These are phyloP conservation scores for Poliocrania exsul DNA, from an alignment of 2,797 vertebrate species.

Conservation along the genomic window DNA sequence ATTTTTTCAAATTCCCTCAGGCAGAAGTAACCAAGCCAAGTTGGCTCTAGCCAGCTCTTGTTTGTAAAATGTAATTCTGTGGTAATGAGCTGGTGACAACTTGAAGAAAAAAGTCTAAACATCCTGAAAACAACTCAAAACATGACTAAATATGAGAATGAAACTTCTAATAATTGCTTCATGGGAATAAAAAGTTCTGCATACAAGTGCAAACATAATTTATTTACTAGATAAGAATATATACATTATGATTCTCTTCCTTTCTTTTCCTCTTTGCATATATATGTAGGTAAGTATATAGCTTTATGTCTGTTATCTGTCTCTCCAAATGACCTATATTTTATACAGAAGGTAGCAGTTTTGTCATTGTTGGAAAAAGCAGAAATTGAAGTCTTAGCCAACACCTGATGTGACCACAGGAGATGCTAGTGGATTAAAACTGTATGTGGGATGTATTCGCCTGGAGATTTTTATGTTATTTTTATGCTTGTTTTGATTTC, in stretches of 20 bases:
- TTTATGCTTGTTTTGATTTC: neutral
- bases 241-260: neutral
- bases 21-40: slow-evolving; percentile 65
- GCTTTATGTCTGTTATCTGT: neutral
- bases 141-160: slow-evolving; percentile 53
- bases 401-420: slow-evolving; percentile 21
- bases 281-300: neutral
- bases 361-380: slow-evolving; percentile 33
- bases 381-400: slow-evolving; percentile 11
- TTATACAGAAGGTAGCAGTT: neutral
- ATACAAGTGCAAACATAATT: neutral
- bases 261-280: neutral
- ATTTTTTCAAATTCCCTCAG: slow-evolving; percentile 70
- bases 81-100: slow-evolving; percentile 77
- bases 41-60: slow-evolving; percentile 66
- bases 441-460: neutral
- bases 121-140: slow-evolving; percentile 72
- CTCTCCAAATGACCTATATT: slow-evolving; percentile 40
- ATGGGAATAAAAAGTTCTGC: neutral
- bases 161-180: slow-evolving; percentile 42
- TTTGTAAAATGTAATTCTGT: slow-evolving; percentile 76
- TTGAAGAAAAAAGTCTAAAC: slow-evolving; percentile 71
- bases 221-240: neutral
- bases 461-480: neutral
- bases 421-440: neutral